phyloP scores from a whole-genome alignment of 2,888 invertebrate species.

The Heliconius charithonia region DNA sequence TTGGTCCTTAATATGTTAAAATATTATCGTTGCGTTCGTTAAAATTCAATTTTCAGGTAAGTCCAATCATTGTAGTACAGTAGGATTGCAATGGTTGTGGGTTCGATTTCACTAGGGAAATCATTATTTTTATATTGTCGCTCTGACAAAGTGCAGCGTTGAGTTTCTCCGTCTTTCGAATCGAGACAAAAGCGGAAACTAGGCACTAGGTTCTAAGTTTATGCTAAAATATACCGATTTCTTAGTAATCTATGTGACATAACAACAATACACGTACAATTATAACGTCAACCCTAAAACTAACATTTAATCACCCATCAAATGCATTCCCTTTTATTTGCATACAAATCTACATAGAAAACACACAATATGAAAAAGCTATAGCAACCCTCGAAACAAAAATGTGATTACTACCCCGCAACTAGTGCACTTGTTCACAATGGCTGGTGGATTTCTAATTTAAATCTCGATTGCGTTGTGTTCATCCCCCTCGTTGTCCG shows the following conservation, averaged over 20 bases:
- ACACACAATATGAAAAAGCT: constrained; percentile 28
- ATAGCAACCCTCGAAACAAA: constrained; percentile 45
- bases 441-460: constrained; percentile 58
- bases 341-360: constrained; percentile 31
- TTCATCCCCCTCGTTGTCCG: constrained; percentile 40
- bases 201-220: background rate
- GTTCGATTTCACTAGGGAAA: too few species aligned
- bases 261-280: background rate
- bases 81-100: too few species aligned
- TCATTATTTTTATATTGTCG: too few species aligned
- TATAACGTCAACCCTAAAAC: constrained; percentile 2
- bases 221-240: background rate
- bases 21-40: too few species aligned
- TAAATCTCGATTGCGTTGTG: constrained; percentile 45
- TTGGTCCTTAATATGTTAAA: background rate
- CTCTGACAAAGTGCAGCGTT: background rate
- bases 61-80: too few species aligned
- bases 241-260: background rate
- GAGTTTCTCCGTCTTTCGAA: background rate
- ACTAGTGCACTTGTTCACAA: constrained; percentile 61
- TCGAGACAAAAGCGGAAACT: too few species aligned
- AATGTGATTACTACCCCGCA: constrained; percentile 58
- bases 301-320: constrained; percentile 18
- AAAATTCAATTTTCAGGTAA: too few species aligned
- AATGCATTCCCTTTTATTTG: constrained; percentile 23